Base-by-base conservation (phyloP, 2,888 invertebrate species). In the Philaethria dido region DNA sequence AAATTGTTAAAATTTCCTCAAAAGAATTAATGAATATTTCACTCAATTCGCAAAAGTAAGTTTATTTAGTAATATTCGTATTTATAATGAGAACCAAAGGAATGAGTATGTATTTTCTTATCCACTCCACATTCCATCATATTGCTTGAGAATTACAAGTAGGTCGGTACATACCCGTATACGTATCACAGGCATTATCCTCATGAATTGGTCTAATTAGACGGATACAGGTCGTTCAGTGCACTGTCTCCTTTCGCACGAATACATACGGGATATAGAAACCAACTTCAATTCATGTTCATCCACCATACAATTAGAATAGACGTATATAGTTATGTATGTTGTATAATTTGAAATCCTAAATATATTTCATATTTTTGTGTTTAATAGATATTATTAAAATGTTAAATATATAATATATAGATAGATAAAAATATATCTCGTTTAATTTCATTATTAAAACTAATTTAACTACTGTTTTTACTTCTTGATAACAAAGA, bases 131-230 rank as follows among this genome's bases (percentile, higher is more conserved):
- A n/a, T n/a, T n/a, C 8, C 8, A 6, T 39, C 1, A 13, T 13
- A 13, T 39, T 39, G 13, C 39, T 39, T 39, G 13, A 39, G 11
- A 13, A 39, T 13, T 39, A 39, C 39, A 39, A 39, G 13, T 39
- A 39, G 33, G 33, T 39, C 39, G 13, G 13, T 39, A 39, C 39
- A 13, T 33, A 6, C 29, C 6, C 29, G 6, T 39, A 39, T 39
- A 13, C 13, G n/a, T 25, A n/a, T 25, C 22, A 0, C 25, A 14
- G 14, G 16, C 50, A 14, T 22, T 48, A 20, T 48, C 13, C 25
- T 50, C 50, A 29, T 29, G 50, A 50, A 50, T 16, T 50, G 50
- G n/a, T 50, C 50, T 50, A 50, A 50, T 50, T 50, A 50, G 50
- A 50, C n/a, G 9, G 50, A n/a, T 29, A 50, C 50, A n/a, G n/a